phyloP scores from a whole-genome alignment of 2,888 invertebrate genomes.

The Tachystola acroxantha region DNA sequence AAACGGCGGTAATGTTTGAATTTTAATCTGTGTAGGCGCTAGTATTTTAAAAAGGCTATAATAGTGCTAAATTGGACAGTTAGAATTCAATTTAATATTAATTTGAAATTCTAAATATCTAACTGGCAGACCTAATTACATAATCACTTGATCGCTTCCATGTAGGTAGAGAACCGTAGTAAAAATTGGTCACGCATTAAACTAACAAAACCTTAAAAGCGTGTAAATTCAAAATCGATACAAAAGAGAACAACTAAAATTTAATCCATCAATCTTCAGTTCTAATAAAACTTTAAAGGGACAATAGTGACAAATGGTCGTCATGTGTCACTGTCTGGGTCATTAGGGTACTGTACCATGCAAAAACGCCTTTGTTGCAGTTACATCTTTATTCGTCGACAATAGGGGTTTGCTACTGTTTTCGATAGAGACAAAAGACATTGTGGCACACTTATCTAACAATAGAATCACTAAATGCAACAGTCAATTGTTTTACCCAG shows the following conservation, averaged over 20 bases:
- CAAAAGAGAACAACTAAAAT: slow-evolving; percentile 1
- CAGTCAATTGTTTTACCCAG: slow-evolving; percentile 44
- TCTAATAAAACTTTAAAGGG: slow-evolving; percentile 16
- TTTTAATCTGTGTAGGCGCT: not conserved
- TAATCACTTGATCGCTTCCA: too few species aligned
- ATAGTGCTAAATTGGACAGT: too few species aligned
- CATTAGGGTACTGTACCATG: slow-evolving; percentile 24
- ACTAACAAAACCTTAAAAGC: slow-evolving; percentile 4
- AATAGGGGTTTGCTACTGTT: slow-evolving; percentile 51
- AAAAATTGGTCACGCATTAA: not conserved
- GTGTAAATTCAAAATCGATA: slow-evolving; percentile 6
- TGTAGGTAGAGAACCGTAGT: not conserved
- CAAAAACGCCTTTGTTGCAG: not conserved
- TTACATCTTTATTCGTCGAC: slow-evolving; percentile 27
- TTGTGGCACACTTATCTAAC: slow-evolving; percentile 36
- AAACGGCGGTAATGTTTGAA: not conserved
- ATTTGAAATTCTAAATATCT: too few species aligned
- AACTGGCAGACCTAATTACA: too few species aligned
- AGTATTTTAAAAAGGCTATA: not conserved
- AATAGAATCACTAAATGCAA: slow-evolving; percentile 29
- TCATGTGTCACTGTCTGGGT: slow-evolving; percentile 39
- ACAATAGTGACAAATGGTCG: slow-evolving; percentile 25
- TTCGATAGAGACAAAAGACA: slow-evolving; percentile 16
- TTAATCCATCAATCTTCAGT: slow-evolving; percentile 20
- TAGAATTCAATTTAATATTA: too few species aligned